These are phyloP conservation scores for Rhimphoctona megacephalus DNA, from an alignment of 2,888 invertebrate species.

Conservation along the genomic window DNA sequence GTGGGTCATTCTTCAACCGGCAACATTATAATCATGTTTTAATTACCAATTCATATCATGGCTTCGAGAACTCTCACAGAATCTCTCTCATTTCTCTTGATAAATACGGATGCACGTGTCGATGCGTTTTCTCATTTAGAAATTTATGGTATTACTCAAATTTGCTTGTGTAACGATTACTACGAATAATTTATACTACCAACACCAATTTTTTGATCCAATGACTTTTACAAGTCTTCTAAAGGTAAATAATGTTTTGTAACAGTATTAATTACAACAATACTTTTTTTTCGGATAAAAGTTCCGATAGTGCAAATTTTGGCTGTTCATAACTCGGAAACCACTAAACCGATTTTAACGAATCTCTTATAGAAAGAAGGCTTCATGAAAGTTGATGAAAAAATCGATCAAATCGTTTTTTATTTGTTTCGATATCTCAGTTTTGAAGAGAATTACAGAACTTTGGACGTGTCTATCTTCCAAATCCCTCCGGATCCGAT, in stretches of 20 bases:
- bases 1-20: constrained; percentile 35
- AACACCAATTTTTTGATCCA: not conserved
- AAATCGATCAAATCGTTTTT: no score
- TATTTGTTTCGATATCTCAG: no score
- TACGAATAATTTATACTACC: not conserved
- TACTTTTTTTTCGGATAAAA: not conserved
- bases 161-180: not conserved
- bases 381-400: no score
- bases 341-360: no score
- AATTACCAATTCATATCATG: constrained; percentile 31
- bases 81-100: constrained; percentile 5
- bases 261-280: not conserved
- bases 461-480: no score
- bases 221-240: not conserved
- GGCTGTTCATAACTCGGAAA: no score
- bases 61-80: not conserved
- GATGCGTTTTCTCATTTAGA: not conserved
- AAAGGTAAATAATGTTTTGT: not conserved
- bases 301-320: no score
- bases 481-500: no score
- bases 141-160: not conserved
- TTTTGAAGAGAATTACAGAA: no score
- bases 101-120: not conserved
- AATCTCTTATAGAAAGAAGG: no score
- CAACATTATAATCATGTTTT: constrained; percentile 49